Conservation (phyloP, 2,113 vertebrate species). For the Maccullochella peelii region DNA sequence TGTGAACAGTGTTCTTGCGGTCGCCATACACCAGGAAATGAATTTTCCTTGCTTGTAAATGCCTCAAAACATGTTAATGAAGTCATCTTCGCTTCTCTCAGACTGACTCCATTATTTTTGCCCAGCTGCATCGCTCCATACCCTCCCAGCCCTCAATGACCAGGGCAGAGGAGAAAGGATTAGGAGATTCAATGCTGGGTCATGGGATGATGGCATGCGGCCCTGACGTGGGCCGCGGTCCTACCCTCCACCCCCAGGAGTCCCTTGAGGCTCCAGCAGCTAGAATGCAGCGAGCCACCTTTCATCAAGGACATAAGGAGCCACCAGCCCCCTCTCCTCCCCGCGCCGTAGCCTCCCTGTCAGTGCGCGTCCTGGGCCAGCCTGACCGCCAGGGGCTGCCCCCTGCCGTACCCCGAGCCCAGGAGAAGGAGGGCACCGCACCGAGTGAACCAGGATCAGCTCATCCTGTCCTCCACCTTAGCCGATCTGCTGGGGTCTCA, state of each 20-base stretch:
- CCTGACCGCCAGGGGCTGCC: constrained; percentile 79
- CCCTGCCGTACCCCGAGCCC: constrained; percentile 66
- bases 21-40: neutral
- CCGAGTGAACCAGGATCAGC: constrained; percentile 74
- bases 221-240: constrained; percentile 46
- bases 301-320: constrained; percentile 76
- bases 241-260: constrained; percentile 57
- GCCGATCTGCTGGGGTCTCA: constrained; percentile 71
- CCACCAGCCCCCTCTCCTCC: constrained; percentile 81
- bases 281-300: constrained; percentile 71
- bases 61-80: neutral
- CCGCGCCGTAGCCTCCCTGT: constrained; percentile 85
- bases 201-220: constrained; percentile 42
- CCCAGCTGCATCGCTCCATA: constrained; percentile 57
- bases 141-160: constrained; percentile 51
- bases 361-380: constrained; percentile 84
- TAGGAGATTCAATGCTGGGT: constrained; percentile 38
- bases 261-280: constrained; percentile 75
- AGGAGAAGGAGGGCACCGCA: constrained; percentile 79
- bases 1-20: neutral
- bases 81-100: neutral
- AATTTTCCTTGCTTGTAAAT: neutral
- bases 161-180: constrained; percentile 61
- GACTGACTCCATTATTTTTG: constrained; percentile 11
- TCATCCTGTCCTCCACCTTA: constrained; percentile 75